phyloP scores from a whole-genome alignment of 2,797 vertebrate genomes.

The Hapalemur alaotrensis region DNA sequence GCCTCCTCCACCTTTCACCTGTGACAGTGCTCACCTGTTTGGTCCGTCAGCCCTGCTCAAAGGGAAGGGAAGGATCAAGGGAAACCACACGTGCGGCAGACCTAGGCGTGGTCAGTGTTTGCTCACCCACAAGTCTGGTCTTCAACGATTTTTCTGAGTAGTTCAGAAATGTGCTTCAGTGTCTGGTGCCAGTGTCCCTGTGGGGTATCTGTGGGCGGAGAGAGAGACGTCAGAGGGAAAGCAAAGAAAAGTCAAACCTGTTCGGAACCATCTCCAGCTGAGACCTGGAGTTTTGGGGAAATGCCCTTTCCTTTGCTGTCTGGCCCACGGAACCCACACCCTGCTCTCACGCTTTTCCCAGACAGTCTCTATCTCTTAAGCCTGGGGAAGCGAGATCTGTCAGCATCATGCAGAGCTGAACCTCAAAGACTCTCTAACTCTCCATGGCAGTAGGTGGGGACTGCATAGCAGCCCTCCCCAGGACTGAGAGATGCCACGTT shows the following conservation, averaged over 20 bases:
- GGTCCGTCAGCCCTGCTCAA: neutral
- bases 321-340: neutral
- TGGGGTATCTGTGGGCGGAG: constrained; percentile 76
- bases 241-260: neutral
- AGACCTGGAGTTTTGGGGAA: neutral
- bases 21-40: neutral
- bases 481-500: neutral
- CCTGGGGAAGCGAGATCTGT: neutral
- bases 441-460: neutral
- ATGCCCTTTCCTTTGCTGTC: neutral
- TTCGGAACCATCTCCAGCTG: neutral
- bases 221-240: neutral
- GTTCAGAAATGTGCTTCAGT: constrained; percentile 78
- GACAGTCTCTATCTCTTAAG: neutral
- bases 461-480: neutral
- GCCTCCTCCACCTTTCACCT: too few species aligned
- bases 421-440: neutral
- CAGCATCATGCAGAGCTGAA: neutral
- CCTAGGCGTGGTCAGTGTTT: neutral
- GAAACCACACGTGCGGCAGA: neutral
- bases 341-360: neutral
- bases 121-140: constrained; percentile 74
- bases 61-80: neutral
- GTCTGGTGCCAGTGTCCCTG: constrained; percentile 64
- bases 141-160: constrained; percentile 77